phyloP scores from a whole-genome alignment of 2,888 invertebrate species.

The Dicroscelio sp. region DNA sequence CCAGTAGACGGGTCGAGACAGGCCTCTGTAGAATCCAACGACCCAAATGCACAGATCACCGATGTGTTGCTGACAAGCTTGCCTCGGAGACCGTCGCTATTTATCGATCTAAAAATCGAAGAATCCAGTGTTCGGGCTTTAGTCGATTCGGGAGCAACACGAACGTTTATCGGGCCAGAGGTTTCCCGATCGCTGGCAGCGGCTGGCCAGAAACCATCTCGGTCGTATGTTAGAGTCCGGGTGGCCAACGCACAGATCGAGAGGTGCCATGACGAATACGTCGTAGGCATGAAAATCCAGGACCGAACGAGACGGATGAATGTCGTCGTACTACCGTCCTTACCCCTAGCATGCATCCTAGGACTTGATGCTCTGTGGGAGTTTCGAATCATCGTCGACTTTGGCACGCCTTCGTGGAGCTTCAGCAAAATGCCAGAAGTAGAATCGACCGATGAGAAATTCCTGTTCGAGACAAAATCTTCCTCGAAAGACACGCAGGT shows the following conservation, averaged over 20 bases:
- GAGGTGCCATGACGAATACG: too few species aligned
- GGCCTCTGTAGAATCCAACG: background rate
- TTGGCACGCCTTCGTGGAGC: too few species aligned
- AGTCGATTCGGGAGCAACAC: background rate
- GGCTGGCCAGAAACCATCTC: background rate
- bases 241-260: background rate
- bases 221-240: background rate
- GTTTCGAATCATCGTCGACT: too few species aligned
- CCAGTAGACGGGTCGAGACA: background rate
- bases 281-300: too few species aligned
- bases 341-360: too few species aligned
- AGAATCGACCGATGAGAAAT: too few species aligned
- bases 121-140: background rate
- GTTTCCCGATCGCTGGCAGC: background rate
- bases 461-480: too few species aligned
- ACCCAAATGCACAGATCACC: background rate
- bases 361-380: too few species aligned
- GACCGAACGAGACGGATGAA: too few species aligned
- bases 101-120: background rate
- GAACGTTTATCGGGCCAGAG: background rate
- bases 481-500: too few species aligned
- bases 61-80: background rate
- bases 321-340: too few species aligned
- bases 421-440: too few species aligned
- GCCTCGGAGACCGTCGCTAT: background rate